Evolutionary conservation across 2,888 invertebrate species (phyloP).

Genomic region (Torymus auratus): DNA sequence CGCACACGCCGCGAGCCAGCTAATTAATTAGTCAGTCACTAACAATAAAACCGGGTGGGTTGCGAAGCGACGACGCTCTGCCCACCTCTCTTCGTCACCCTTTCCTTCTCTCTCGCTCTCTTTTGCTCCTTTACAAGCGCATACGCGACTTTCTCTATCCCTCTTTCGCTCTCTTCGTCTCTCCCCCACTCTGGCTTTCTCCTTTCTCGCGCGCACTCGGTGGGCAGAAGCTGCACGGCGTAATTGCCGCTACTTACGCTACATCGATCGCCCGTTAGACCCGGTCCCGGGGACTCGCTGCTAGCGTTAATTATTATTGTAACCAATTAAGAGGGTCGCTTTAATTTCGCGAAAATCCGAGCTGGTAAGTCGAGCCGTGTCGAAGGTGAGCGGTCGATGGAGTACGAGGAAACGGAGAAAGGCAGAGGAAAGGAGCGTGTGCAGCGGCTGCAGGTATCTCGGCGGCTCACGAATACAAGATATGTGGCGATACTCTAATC

Average conservation of each 20-base stretch:
- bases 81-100: constrained; percentile 45
- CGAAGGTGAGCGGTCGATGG: too few species aligned
- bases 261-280: constrained; percentile 3
- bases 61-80: constrained; percentile 22
- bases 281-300: constrained; percentile 7
- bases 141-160: constrained; percentile 1
- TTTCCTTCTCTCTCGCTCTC: constrained; percentile 40
- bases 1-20: constrained; percentile 42
- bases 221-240: constrained; percentile 15
- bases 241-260: constrained; percentile 21
- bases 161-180: not conserved
- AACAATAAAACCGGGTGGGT: constrained; percentile 48
- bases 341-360: constrained; percentile 43
- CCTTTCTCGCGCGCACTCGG: constrained; percentile 7
- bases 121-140: not conserved
- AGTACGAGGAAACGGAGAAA: too few species aligned
- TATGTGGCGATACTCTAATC: too few species aligned
- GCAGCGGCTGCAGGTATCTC: too few species aligned
- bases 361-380: too few species aligned
- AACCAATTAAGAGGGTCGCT: constrained; percentile 67
- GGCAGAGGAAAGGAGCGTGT: too few species aligned
- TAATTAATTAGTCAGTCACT: constrained; percentile 69
- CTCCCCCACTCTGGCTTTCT: not conserved
- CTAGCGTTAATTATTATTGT: constrained; percentile 66
- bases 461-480: too few species aligned